Conservation (phyloP, 2,797 vertebrate genomes). For the Diplodus puntazzo region DNA sequence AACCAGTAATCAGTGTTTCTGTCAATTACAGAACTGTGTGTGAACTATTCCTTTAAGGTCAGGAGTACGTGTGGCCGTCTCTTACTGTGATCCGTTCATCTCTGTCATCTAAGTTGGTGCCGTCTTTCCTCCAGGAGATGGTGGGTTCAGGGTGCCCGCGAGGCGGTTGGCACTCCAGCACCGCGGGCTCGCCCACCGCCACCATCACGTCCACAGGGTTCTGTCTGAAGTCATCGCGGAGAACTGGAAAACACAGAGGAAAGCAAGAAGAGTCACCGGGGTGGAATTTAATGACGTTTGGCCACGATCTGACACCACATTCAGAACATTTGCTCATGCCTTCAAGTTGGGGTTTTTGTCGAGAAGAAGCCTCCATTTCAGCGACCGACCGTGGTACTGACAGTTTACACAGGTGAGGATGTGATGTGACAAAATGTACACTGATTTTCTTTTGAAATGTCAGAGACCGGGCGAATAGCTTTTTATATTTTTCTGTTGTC, state of each 20-base stretch:
- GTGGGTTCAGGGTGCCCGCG: slow-evolving; percentile 95
- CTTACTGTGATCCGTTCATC: slow-evolving; percentile 95
- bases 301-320: slow-evolving; percentile 15
- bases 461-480: background rate
- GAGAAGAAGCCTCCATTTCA: background rate
- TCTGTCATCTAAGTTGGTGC: slow-evolving; percentile 88
- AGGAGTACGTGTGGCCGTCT: background rate
- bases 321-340: slow-evolving; percentile 12
- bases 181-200: slow-evolving; percentile 93
- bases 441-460: background rate
- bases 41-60: background rate
- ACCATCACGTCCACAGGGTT: slow-evolving; percentile 96
- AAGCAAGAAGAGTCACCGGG: slow-evolving; percentile 2
- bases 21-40: background rate
- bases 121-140: slow-evolving; percentile 95
- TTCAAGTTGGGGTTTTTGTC: background rate
- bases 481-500: background rate
- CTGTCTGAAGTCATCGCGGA: slow-evolving; percentile 96
- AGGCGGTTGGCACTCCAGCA: slow-evolving; percentile 95
- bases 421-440: background rate
- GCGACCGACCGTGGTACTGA: slow-evolving; percentile 4
- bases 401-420: slow-evolving; percentile 10
- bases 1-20: background rate
- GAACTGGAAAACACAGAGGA: slow-evolving; percentile 81
- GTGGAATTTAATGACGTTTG: slow-evolving; percentile 1